Base-by-base conservation (phyloP, 2,113 vertebrate genomes). In the Labeo catla region DNA sequence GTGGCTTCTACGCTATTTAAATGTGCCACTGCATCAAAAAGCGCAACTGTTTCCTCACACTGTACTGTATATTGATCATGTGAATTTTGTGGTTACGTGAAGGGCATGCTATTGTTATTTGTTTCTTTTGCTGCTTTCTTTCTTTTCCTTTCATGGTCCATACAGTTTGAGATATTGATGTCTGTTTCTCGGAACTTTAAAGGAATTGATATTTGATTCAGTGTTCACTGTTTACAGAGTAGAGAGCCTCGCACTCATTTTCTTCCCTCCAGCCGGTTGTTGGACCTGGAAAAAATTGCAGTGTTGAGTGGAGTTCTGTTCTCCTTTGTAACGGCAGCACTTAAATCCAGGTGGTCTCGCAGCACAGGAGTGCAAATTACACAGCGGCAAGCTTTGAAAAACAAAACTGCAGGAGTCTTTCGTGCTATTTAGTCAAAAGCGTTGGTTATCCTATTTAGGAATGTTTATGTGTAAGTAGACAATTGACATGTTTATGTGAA, bases 51-150 rank as follows among this genome's bases (percentile, higher is more conserved):
- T 92, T 85, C 89, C 87, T 86, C 85, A 84, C 82, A 92, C 88
- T 59, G 87, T 90, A 86, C 88, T 88, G 85, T 49, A 76, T 90
- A 93, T 92, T 92, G 91, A 94, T 93, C 91, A 86, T 91, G 83
- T 90, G 87, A 87, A 91, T 89, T 85, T 87, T 72, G 57, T 79
- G 89, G 81, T 84, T 49, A 90, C 61, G 4, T 54, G 16, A 39
- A 54, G 11, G 6, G 9, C 23, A 15, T 68, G 65, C 66, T 73
- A 47, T 45, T 13, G 6, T 83, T 83, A 21, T 70, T 72, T 83
- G 82, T 74, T 86, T 89, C 86, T 79, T 83, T 76, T n/a, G 39
- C 39, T 39, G 34, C 66, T 15, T 72, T 45, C 16, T 45, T 72
- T 43, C 16, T 77, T 74, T 86, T 85, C n/a, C 81, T 57, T 76